Percentiles rank a stretch among this genome's conserved stretches.
phyloP scores from a whole-genome alignment of 2,888 invertebrate genomes.

The Limnephilus marmoratus region DNA sequence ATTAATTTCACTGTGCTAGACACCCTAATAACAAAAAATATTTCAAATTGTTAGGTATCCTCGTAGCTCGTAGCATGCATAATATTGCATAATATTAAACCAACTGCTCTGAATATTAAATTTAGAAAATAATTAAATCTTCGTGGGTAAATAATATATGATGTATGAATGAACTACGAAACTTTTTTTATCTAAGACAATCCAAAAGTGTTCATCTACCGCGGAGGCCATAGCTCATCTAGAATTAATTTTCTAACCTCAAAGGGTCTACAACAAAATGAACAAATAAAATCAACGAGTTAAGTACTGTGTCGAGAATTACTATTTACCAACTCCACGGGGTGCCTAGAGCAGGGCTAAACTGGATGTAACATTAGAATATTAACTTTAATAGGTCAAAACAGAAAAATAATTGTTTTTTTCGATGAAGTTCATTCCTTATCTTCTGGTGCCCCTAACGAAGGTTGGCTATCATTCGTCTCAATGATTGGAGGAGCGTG shows the following conservation, averaged over 20 bases:
- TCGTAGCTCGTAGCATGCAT: neutral
- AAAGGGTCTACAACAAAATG: conserved; percentile 7
- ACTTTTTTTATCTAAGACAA: neutral
- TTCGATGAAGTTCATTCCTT: too few relatives aligned
- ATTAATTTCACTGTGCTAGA: too few relatives aligned
- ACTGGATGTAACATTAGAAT: neutral
- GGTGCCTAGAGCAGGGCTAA: conserved; percentile 25
- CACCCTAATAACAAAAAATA: neutral
- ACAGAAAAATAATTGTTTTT: too few relatives aligned
- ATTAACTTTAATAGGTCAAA: too few relatives aligned
- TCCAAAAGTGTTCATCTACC: neutral
- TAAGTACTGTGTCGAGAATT: neutral
- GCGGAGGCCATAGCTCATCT: neutral
- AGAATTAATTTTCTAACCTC: conserved; percentile 25
- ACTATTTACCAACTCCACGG: conserved; percentile 11
- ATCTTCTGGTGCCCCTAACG: too few relatives aligned
- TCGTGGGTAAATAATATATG: neutral
- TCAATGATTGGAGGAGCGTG: too few relatives aligned
- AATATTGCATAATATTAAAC: too few relatives aligned
- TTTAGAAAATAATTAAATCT: neutral
- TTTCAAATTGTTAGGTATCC: neutral
- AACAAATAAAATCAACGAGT: conserved; percentile 13
- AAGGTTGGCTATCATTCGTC: too few relatives aligned
- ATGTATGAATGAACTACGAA: neutral
- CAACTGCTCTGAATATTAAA: neutral